Evolutionary conservation across 1,140 invertebrate species (phyloP).

Genomic region (Acromyrmex charruanus): DNA sequence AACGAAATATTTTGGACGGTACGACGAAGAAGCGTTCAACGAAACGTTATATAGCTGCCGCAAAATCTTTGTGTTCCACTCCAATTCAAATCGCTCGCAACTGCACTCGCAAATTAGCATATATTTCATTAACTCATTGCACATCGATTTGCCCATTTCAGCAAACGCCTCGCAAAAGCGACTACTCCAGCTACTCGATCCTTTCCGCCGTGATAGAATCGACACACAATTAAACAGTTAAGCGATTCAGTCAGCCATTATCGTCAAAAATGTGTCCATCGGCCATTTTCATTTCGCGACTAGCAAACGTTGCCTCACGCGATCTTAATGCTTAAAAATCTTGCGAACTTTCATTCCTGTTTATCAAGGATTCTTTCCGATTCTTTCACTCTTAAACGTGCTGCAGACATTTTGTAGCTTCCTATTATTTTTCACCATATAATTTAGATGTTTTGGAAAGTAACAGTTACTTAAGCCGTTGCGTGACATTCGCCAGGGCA

Average conservation of each 20-base stretch:
- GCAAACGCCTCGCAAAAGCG: neutral
- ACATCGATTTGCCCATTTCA: neutral
- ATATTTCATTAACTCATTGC: neutral
- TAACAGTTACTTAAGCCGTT: slow-evolving; percentile 95
- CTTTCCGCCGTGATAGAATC: neutral
- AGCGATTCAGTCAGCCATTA: neutral
- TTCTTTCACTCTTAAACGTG: neutral
- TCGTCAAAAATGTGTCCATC: neutral
- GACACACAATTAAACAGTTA: neutral
- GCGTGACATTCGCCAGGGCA: slow-evolving; percentile 99
- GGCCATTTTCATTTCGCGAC: neutral
- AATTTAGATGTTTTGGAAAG: slow-evolving; percentile 65
- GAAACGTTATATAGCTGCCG: slow-evolving; percentile 69
- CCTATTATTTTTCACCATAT: neutral
- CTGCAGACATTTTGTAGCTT: neutral
- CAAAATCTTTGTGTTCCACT: slow-evolving; percentile 69
- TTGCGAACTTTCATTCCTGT: slow-evolving; percentile 45
- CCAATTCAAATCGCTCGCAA: slow-evolving; percentile 71
- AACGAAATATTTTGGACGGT: slow-evolving; percentile 83
- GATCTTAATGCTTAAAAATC: slow-evolving; percentile 28
- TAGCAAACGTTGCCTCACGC: neutral
- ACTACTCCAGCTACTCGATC: neutral
- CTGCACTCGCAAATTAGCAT: slow-evolving; percentile 30
- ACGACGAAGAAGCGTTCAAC: slow-evolving; percentile 80
- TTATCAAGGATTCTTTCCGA: slow-evolving; percentile 38